phyloP scores from a whole-genome alignment of 2,113 vertebrate species.

The Syngnathus scovelli region DNA sequence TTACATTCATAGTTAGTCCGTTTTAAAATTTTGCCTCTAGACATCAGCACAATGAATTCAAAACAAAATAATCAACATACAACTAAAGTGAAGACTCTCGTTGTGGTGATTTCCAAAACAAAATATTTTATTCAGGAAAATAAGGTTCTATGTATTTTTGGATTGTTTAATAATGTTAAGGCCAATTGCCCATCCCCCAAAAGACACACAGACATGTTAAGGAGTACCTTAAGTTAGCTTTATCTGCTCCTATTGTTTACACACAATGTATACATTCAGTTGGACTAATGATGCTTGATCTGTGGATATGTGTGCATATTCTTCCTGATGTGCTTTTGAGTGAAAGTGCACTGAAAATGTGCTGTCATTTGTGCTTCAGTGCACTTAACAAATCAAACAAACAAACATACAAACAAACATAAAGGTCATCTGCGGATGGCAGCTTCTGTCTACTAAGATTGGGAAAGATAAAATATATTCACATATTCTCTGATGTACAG shows the following conservation, averaged over 20 bases:
- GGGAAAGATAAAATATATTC: slow-evolving; percentile 37
- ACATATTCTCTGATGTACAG: slow-evolving; percentile 39
- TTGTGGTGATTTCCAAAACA: too few relatives aligned
- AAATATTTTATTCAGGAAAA: too few relatives aligned
- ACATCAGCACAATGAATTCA: not conserved
- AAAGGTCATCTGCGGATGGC: not conserved
- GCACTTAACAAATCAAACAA: not conserved
- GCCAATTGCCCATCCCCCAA: not conserved
- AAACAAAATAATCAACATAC: not conserved
- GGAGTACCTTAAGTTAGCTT: too few relatives aligned
- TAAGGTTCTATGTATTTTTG: too few relatives aligned
- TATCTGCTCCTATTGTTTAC: too few relatives aligned
- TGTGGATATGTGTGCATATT: not conserved
- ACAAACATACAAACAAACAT: not conserved
- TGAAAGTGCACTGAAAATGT: not conserved
- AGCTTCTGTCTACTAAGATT: not conserved
- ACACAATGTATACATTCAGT: not conserved
- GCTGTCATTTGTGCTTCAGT: not conserved
- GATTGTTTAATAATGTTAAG: too few relatives aligned
- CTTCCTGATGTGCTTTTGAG: not conserved
- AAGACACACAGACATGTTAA: not conserved
- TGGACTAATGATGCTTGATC: not conserved
- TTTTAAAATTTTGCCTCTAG: not conserved
- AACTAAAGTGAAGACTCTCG: not conserved
- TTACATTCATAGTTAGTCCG: too few relatives aligned